Percentiles rank a stretch among this genome's conserved stretches.
phyloP scores from a whole-genome alignment of 2,113 vertebrate species.

The Nothocercus nigrocapillus region DNA sequence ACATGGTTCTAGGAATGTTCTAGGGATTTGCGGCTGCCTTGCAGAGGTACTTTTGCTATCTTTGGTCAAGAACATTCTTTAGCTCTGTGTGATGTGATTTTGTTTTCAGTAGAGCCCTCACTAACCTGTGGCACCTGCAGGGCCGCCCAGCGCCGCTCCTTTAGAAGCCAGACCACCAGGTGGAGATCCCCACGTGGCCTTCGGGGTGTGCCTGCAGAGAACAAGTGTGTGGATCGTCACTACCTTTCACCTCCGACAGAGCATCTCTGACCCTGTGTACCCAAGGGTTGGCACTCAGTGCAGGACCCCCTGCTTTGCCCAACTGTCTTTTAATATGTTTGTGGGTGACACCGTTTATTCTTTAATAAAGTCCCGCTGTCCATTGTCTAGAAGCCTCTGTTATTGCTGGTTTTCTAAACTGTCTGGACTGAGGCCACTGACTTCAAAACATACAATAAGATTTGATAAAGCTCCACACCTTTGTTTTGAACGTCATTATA shows the following conservation, averaged over 20 bases:
- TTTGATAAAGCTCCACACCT: background rate
- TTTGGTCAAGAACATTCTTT: background rate
- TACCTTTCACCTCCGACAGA: background rate
- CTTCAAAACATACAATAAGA: background rate
- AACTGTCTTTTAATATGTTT: background rate
- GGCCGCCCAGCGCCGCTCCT: background rate
- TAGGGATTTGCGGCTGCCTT: background rate
- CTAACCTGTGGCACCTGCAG: background rate
- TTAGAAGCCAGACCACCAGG: background rate
- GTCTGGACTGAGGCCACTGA: background rate
- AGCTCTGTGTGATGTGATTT: background rate
- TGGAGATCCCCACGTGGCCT: background rate
- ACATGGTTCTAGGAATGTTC: background rate
- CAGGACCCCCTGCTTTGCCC: background rate
- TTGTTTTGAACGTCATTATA: slow-evolving; percentile 14
- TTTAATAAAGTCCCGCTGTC: background rate
- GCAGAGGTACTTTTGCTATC: background rate
- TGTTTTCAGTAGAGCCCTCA: background rate
- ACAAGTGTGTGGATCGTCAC: background rate
- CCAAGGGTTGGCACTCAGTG: background rate
- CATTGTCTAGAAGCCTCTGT: background rate
- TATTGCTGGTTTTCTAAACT: background rate
- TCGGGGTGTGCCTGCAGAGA: background rate
- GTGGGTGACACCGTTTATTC: background rate
- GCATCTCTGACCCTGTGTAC: background rate